These are phyloP conservation scores for Cryptomyrus ogoouensis DNA, from an alignment of 2,113 vertebrate genomes.

Conservation along the genomic window DNA sequence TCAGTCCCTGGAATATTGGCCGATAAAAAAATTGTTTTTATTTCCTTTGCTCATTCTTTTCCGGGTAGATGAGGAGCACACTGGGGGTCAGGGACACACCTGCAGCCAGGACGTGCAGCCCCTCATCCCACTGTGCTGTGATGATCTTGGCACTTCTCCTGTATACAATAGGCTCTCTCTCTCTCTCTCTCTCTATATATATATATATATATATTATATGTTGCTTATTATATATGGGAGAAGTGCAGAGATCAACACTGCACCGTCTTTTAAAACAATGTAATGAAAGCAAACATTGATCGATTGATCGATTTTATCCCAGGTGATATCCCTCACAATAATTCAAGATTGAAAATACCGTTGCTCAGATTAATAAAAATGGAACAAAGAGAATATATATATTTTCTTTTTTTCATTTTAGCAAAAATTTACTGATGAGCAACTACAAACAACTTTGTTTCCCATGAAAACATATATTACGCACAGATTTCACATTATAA, in stretches of 20 bases:
- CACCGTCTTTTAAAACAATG: background rate
- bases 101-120: background rate
- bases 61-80: background rate
- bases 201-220: too few species aligned
- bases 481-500: conserved; percentile 2
- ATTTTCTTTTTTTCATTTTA: background rate
- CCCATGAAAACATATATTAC: background rate
- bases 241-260: too few species aligned
- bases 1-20: conserved; percentile 26
- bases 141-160: background rate
- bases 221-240: too few species aligned
- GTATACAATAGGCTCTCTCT: too few species aligned
- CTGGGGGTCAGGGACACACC: background rate
- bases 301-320: background rate
- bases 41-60: conserved; percentile 5
- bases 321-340: background rate
- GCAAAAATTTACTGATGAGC: background rate
- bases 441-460: background rate
- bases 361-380: conserved; percentile 22
- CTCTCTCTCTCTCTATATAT: too few species aligned
- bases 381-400: background rate
- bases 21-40: conserved; percentile 34
- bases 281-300: background rate
- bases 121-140: background rate
- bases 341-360: background rate